Base-by-base conservation (phyloP, 1,140 invertebrate genomes). In the Euschistus heros region DNA sequence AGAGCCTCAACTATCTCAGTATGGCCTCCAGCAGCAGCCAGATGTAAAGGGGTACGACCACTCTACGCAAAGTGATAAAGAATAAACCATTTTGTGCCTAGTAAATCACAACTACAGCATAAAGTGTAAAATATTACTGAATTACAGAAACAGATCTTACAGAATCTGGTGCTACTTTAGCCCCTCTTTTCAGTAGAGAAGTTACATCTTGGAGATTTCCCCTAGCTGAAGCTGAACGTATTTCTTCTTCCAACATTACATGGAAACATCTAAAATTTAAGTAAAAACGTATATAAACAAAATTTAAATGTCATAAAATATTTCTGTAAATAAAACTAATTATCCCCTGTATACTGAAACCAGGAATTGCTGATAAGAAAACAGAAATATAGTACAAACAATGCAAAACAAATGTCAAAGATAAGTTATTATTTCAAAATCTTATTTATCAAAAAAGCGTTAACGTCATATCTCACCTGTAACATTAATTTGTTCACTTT, bases 11-110 rank as follows among this genome's bases (percentile, higher is more conserved):
- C 75, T 7, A 76, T 72, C 37, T 80, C 75, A 30, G 73, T 63
- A 67, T 75, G 75, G 2, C 79, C 79, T 68, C 76, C 77, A 22
- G 77, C 68, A 26, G 77, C 74, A 27, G 79, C 77, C 63, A 78
- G 72, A 69, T 80, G 79, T 0, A 80, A 70, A 4, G 77, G 77
- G n/a, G 76, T 80, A 20, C 79, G 70, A 18, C 79, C 79, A 69
- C 79, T 76, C 75, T 80, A 73, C 42, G 61, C 67, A 47, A 42
- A 65, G 15, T 3, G 14, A 24, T 26, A 57, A 18, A 47, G 13
- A 47, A 4, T 47, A 47, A n/a, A 10, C 1, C 14, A 5, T 4
- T 24, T 10, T 47, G 42, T 4, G 26, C 2, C 15, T 37, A 42
- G 4, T n/a, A 62, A 62, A 20, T 10, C 4, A 20, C 10, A 13